Conservation (phyloP, 35 echinoderm and acorn worm species). For the Nesometra sesokonis region DNA sequence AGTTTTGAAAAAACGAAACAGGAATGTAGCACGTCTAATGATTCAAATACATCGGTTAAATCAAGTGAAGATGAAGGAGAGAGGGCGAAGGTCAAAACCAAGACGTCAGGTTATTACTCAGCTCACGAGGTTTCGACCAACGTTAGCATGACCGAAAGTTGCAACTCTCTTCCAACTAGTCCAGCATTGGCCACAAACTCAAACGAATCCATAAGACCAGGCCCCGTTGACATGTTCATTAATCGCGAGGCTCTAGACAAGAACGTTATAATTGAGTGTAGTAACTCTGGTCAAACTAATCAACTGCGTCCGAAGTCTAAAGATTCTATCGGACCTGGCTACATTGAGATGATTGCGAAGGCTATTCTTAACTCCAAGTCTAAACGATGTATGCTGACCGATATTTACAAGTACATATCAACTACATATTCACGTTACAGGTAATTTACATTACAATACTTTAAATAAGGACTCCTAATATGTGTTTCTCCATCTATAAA, state of each 20-base stretch:
- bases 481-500: too few species aligned
- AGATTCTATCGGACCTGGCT: neutral
- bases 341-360: neutral
- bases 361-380: neutral
- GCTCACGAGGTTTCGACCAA: too few species aligned
- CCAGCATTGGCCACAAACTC: too few species aligned
- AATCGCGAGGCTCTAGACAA: too few species aligned
- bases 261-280: too few species aligned
- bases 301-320: neutral
- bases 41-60: neutral
- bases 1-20: neutral
- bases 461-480: too few species aligned
- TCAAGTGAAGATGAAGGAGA: neutral
- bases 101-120: neutral
- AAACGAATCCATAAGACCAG: too few species aligned
- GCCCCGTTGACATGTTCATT: too few species aligned
- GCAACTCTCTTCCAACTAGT: too few species aligned
- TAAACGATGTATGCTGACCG: neutral
- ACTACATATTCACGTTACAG: neutral
- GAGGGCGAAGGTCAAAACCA: neutral
- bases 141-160: too few species aligned
- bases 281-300: neutral
- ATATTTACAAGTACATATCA: neutral
- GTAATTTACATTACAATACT: neutral
- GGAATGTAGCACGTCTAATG: neutral